These are phyloP conservation scores for Spheniscus mendiculus DNA, from an alignment of 2,113 vertebrate species.

Conservation along the genomic window DNA sequence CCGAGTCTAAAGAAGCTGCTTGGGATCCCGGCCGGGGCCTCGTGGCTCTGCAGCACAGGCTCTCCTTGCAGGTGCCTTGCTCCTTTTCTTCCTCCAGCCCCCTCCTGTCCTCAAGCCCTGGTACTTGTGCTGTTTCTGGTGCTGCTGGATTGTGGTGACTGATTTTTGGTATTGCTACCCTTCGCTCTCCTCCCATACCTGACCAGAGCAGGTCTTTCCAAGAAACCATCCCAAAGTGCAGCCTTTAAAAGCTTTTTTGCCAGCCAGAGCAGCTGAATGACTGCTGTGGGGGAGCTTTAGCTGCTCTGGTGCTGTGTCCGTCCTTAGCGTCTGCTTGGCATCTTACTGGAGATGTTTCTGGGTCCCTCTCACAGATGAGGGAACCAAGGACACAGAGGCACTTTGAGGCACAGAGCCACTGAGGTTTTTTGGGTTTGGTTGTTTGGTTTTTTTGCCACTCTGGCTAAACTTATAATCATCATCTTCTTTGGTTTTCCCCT, in stretches of 20 bases:
- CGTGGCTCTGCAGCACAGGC: background rate
- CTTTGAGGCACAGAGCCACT: background rate
- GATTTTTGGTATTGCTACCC: background rate
- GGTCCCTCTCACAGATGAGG: background rate
- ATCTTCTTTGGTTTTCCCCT: constrained; percentile 60
- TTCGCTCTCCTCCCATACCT: background rate
- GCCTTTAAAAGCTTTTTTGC: background rate
- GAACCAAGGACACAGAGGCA: background rate
- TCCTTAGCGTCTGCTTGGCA: background rate
- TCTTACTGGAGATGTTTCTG: background rate
- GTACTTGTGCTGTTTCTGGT: background rate
- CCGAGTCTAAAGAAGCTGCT: background rate
- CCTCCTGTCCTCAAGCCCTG: background rate
- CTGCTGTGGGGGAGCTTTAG: background rate
- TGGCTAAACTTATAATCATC: background rate
- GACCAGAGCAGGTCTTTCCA: background rate
- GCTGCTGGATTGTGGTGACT: background rate
- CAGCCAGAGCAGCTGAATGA: background rate
- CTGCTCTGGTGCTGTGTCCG: background rate
- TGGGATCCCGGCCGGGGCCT: background rate
- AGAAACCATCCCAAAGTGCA: background rate
- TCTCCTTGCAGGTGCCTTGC: background rate
- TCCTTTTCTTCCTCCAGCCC: background rate
- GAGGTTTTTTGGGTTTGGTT: background rate
- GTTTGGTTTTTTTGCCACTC: background rate